These are phyloP conservation scores for Agrotis segetum DNA, from an alignment of 2,888 invertebrate species.

Conservation along the genomic window DNA sequence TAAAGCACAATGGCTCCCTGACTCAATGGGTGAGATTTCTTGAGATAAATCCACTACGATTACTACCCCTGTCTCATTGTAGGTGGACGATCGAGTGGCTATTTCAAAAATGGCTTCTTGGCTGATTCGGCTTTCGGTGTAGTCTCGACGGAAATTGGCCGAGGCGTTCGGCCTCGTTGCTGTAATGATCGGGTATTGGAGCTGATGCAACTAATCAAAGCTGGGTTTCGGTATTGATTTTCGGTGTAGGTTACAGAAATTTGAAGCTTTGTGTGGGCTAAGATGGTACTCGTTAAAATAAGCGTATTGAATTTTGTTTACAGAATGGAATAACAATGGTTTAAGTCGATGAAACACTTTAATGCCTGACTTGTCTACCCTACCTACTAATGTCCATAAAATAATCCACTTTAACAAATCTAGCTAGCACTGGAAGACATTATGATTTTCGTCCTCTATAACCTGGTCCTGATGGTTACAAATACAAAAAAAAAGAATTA, in stretches of 20 bases:
- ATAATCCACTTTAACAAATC: too few relatives aligned
- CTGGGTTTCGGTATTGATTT: slow-evolving; percentile 50
- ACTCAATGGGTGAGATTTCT: slow-evolving; percentile 81
- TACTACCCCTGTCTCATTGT: slow-evolving; percentile 59
- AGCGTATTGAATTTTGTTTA: neutral
- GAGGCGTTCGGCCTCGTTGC: slow-evolving; percentile 29
- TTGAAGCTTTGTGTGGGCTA: neutral
- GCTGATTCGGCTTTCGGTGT: slow-evolving; percentile 40
- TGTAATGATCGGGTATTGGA: slow-evolving; percentile 51
- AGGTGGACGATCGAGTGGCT: slow-evolving; percentile 66
- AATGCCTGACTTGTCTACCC: too few relatives aligned
- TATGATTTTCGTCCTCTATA: too few relatives aligned
- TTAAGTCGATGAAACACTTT: neutral
- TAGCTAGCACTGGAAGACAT: too few relatives aligned
- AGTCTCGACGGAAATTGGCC: slow-evolving; percentile 60
- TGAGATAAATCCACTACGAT: slow-evolving; percentile 79
- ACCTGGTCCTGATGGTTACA: too few relatives aligned
- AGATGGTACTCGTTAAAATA: neutral
- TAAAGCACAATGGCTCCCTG: slow-evolving; percentile 82
- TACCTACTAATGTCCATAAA: too few relatives aligned
- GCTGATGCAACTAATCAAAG: slow-evolving; percentile 57
- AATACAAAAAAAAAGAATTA: too few relatives aligned
- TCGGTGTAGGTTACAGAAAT: slow-evolving; percentile 13
- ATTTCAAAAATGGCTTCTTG: slow-evolving; percentile 72
- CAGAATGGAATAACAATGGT: neutral